Evolutionary conservation across 2,888 invertebrate species (phyloP).

Genomic region (Lypha dubia): DNA sequence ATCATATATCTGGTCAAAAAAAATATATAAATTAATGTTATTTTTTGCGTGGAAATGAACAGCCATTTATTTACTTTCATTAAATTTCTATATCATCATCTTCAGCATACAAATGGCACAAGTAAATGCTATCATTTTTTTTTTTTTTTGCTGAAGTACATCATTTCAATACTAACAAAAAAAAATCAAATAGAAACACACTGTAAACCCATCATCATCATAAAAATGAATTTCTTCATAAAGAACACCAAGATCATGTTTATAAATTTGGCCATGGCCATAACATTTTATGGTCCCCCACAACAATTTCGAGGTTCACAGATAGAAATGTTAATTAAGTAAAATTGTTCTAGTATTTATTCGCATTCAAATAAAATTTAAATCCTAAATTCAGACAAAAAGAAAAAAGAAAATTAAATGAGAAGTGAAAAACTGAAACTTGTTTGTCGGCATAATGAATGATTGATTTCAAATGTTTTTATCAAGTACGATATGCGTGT

Average conservation of each 20-base stretch:
- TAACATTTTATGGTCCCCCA: slow-evolving; percentile 51
- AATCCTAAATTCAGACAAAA: slow-evolving; percentile 12
- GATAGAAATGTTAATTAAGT: slow-evolving; percentile 36
- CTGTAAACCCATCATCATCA: slow-evolving; percentile 33
- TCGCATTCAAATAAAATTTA: slow-evolving; percentile 14
- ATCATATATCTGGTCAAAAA: no score
- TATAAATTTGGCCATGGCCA: slow-evolving; percentile 38
- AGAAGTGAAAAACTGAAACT: neutral
- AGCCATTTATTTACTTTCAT: neutral
- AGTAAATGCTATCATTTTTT: neutral
- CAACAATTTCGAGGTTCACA: slow-evolving; percentile 34
- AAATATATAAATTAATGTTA: no score
- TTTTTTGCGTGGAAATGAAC: no score
- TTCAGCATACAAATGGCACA: neutral
- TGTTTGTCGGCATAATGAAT: neutral
- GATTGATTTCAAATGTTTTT: slow-evolving; percentile 12
- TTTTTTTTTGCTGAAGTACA: neutral
- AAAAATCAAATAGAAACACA: neutral
- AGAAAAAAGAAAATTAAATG: neutral
- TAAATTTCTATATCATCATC: neutral
- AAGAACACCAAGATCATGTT: slow-evolving; percentile 23
- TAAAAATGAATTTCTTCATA: slow-evolving; percentile 30
- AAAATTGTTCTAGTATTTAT: slow-evolving; percentile 6
- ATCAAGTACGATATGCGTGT: neutral
- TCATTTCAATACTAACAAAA: neutral